Evolutionary conservation across 2,888 invertebrate species (phyloP).

Genomic region (Elmis aenea): DNA sequence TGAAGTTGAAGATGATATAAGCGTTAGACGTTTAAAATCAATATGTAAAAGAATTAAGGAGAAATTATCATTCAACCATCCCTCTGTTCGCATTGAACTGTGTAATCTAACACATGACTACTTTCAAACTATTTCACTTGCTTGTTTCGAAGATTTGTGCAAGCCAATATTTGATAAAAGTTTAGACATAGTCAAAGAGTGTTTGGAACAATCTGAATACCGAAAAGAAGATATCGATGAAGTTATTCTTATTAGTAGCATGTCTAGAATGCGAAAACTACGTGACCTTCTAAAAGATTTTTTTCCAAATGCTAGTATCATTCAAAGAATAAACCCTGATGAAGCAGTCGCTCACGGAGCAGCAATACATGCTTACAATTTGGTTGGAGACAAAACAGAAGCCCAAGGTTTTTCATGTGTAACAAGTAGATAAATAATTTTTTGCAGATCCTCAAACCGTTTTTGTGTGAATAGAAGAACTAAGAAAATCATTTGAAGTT

Average conservation of each 20-base stretch:
- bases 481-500: no score
- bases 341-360: constrained; percentile 86
- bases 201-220: constrained; percentile 86
- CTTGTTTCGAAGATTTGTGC: constrained; percentile 56
- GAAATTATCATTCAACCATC: constrained; percentile 15
- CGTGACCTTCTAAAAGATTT: constrained; percentile 87
- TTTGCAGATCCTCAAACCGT: no score
- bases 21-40: constrained; percentile 17
- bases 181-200: constrained; percentile 66
- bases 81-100: constrained; percentile 10
- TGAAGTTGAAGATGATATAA: constrained; percentile 8
- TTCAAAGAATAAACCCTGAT: constrained; percentile 90
- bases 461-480: no score
- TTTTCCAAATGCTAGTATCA: constrained; percentile 79
- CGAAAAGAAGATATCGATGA: constrained; percentile 80
- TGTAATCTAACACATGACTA: background rate
- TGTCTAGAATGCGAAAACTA: constrained; percentile 91
- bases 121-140: constrained; percentile 16
- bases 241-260: constrained; percentile 85
- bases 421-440: no score
- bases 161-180: no score
- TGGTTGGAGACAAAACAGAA: constrained; percentile 43
- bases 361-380: no score
- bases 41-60: constrained; percentile 25
- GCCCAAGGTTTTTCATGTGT: constrained; percentile 27